Evolutionary conservation across 2,113 vertebrate genomes (phyloP).

Genomic region (Arvicanthis niloticus): DNA sequence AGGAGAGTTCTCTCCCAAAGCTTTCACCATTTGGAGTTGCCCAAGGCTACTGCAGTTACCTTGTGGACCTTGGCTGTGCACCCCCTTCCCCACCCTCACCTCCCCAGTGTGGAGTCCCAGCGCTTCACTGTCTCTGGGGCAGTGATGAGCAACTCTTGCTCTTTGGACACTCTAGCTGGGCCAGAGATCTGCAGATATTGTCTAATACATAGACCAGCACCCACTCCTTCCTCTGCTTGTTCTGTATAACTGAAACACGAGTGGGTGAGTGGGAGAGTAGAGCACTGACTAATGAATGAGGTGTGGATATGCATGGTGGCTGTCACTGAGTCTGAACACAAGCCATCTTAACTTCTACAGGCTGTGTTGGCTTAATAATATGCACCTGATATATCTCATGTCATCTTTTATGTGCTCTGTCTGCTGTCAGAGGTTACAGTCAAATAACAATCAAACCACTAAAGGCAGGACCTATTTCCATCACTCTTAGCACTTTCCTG

Average conservation of each 20-base stretch:
- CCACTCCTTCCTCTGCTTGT: background rate
- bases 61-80: no score
- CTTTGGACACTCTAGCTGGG: no score
- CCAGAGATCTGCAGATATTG: no score
- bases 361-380: slow-evolving; percentile 27
- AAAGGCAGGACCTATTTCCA: background rate
- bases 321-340: background rate
- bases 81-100: no score
- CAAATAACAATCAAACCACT: background rate
- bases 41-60: no score
- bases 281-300: background rate
- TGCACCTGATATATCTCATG: background rate
- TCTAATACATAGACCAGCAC: no score
- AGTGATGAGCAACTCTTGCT: no score
- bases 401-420: background rate
- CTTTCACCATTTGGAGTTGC: no score
- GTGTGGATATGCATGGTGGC: background rate
- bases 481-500: background rate
- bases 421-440: background rate
- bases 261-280: no score
- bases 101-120: no score
- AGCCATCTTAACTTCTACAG: background rate
- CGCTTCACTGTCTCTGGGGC: no score
- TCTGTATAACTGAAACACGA: background rate
- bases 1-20: no score